These are phyloP conservation scores for Ciconia maguari DNA, from an alignment of 2,113 vertebrate genomes.

Conservation along the genomic window DNA sequence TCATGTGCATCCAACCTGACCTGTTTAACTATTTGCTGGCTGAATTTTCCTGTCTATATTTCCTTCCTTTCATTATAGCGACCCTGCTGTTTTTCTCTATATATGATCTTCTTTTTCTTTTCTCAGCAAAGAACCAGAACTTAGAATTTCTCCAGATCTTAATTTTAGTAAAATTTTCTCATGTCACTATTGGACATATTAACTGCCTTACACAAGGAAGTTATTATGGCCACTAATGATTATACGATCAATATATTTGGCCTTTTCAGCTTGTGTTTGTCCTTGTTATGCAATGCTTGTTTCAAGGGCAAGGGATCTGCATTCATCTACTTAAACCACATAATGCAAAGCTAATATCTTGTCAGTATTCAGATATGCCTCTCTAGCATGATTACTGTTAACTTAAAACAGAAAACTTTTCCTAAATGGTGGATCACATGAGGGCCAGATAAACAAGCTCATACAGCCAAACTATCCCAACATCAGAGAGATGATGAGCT, in stretches of 20 bases:
- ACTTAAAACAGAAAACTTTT: background rate
- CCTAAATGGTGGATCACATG: background rate
- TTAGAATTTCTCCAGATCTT: background rate
- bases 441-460: background rate
- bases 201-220: background rate
- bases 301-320: background rate
- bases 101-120: background rate
- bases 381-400: background rate
- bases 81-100: background rate
- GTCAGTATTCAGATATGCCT: background rate
- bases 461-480: fast-evolving
- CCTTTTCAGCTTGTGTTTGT: background rate
- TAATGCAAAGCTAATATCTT: background rate
- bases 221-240: background rate
- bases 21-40: background rate
- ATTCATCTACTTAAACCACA: background rate
- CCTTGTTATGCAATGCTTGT: background rate
- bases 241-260: background rate
- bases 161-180: background rate
- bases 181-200: background rate
- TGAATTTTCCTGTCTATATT: background rate
- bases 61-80: background rate
- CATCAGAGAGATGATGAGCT: background rate
- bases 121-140: background rate
- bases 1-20: background rate